phyloP scores from a whole-genome alignment of 2,113 vertebrate genomes.

The Glaucomys volans region DNA sequence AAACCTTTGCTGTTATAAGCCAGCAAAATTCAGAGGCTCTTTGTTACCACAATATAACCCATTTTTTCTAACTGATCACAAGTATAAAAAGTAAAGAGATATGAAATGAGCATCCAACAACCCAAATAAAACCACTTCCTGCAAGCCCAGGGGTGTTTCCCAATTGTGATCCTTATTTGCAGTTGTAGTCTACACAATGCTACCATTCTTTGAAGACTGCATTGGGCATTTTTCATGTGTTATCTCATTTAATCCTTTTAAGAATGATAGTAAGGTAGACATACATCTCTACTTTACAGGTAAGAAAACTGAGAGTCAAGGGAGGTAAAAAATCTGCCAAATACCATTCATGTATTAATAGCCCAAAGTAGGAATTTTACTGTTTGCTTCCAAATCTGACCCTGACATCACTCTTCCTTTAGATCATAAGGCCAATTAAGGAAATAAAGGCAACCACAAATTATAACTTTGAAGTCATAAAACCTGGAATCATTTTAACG shows the following conservation, averaged over 20 bases:
- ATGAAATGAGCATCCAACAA: not conserved
- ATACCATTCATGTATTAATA: not conserved
- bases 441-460: not conserved
- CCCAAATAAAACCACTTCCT: not conserved
- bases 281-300: conserved; percentile 17
- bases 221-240: not conserved
- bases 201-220: not conserved
- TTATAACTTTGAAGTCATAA: not conserved
- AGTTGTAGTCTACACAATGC: not conserved
- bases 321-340: not conserved
- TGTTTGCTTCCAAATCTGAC: not conserved
- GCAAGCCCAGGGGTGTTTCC: not conserved
- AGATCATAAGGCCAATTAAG: not conserved
- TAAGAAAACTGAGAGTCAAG: conserved; percentile 6
- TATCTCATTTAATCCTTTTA: not conserved
- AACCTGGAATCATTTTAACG: not conserved
- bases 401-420: not conserved
- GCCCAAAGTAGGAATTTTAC: not conserved
- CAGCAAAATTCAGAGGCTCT: not conserved
- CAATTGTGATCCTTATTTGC: not conserved
- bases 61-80: not conserved
- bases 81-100: not conserved
- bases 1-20: not conserved
- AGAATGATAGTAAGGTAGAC: not conserved
- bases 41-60: not conserved